These are phyloP conservation scores for Steinernema scapterisci DNA, from an alignment of 2,888 invertebrate species.

Conservation along the genomic window DNA sequence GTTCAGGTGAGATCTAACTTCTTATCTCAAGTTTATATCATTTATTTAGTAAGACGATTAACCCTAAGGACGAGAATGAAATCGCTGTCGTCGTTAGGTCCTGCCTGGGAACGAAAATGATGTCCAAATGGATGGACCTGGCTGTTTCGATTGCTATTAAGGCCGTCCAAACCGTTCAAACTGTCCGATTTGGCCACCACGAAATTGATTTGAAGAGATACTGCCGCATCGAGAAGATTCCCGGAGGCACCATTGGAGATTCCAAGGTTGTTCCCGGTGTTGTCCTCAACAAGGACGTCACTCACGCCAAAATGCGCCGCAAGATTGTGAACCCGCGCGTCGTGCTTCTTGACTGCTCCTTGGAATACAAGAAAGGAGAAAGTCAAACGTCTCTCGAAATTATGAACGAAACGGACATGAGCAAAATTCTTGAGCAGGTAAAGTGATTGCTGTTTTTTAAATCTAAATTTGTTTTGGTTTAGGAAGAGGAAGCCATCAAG, in stretches of 20 bases:
- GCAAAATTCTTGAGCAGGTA: slow-evolving; percentile 82
- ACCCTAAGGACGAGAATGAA: slow-evolving; percentile 79
- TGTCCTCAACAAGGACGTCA: slow-evolving; percentile 98
- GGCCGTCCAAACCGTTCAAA: slow-evolving; percentile 87
- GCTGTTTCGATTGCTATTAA: slow-evolving; percentile 93
- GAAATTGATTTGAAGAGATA: slow-evolving; percentile 92
- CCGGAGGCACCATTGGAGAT: slow-evolving; percentile 93
- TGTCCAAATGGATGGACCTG: slow-evolving; percentile 91
- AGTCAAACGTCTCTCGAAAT: slow-evolving; percentile 77
- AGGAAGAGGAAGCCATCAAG: slow-evolving; percentile 90
- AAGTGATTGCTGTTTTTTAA: background rate
- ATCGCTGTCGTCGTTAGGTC: slow-evolving; percentile 85
- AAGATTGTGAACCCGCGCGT: slow-evolving; percentile 93
- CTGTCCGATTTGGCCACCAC: slow-evolving; percentile 76
- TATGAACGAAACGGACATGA: slow-evolving; percentile 89
- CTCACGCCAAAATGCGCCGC: slow-evolving; percentile 94
- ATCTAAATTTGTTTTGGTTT: slow-evolving; percentile 28
- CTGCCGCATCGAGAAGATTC: slow-evolving; percentile 74
- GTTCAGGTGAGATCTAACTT: slow-evolving; percentile 15
- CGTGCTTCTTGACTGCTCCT: slow-evolving; percentile 87
- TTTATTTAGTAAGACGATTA: slow-evolving; percentile 79
- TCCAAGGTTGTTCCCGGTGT: slow-evolving; percentile 89
- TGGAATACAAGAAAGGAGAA: slow-evolving; percentile 95
- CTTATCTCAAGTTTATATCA: no score
- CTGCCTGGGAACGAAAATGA: slow-evolving; percentile 95